Base-by-base conservation (phyloP, 2,113 vertebrate genomes). In the Pelobates fuscus region DNA sequence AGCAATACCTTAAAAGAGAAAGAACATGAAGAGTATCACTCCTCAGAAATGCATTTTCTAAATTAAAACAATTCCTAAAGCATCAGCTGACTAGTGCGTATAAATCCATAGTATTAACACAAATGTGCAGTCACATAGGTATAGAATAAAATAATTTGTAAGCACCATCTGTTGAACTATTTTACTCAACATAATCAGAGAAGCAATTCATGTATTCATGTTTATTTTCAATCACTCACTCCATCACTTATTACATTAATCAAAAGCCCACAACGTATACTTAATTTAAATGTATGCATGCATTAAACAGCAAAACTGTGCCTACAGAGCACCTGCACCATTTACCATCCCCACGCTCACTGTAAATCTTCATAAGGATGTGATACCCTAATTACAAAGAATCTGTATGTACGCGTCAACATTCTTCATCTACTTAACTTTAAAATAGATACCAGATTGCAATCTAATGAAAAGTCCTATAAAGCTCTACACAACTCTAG, bases 161-260 rank as follows among this genome's bases (percentile, higher is more conserved):
- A 62, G 79, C 52, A 80, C 81, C 82, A 88, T 80, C 84, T 88
- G 81, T 80, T 85, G 58, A 27, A 78, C 43, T 23, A 52, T 78
- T 81, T 85, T 84, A 82, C 78, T 82, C 60, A 30, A 70, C 81
- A 81, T 82, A 81, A 82, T 52, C 71, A 83, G 67, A 32, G 32
- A 5, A 65, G 29, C 67, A 60, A 68, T 59, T 32, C 25, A 27
- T 67, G 43, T 55, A 61, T 68, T 17, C 55, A 60, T 68, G 27
- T 77, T 44, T 61, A 67, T 81, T 82, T 52, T 46, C 29, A 41
- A 77, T 73, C 77, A 70, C 64, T 73, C 23, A 44, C 41, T 70
- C 71, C 67, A 44, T 72, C 78, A 77, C 60, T 81, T 83, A 78
- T 83, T 81, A 71, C 63, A 81, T 78, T 66, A 82, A 86, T 71